Percentiles rank a stretch among this genome's conserved stretches.
Conservation (phyloP, 2,797 vertebrate genomes). For the Sebastes vulpes region DNA sequence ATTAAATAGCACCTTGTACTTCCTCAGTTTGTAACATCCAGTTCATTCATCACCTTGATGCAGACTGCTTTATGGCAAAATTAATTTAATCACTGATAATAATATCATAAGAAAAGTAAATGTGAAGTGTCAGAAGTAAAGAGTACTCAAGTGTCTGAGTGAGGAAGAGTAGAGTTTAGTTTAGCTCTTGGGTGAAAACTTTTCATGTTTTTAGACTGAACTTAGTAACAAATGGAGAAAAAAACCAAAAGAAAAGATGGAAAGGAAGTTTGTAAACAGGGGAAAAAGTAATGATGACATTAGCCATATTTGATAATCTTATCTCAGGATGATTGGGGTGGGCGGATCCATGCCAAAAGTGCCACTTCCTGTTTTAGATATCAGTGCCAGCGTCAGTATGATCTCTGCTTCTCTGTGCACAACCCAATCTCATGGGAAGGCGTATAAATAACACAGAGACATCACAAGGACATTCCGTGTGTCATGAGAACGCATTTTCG, state of each 20-base stretch:
- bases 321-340: not conserved
- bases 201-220: not conserved
- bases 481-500: too few relatives aligned
- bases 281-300: not conserved
- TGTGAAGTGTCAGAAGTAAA: not conserved
- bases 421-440: too few relatives aligned
- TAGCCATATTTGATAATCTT: not conserved
- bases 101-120: not conserved
- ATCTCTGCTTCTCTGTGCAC: too few relatives aligned
- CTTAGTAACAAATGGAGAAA: not conserved
- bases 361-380: too few relatives aligned
- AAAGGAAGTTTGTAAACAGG: not conserved
- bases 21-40: not conserved
- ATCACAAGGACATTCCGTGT: too few relatives aligned
- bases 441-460: too few relatives aligned
- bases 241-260: not conserved
- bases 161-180: not conserved
- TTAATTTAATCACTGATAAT: not conserved
- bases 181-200: not conserved
- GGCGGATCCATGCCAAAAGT: not conserved
- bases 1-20: not conserved
- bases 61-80: not conserved
- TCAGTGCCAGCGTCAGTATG: not conserved
- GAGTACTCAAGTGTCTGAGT: too few relatives aligned
- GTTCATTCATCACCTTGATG: not conserved